These are phyloP conservation scores for Seira sanloemensis DNA, from an alignment of 2,888 invertebrate species.

Conservation along the genomic window DNA sequence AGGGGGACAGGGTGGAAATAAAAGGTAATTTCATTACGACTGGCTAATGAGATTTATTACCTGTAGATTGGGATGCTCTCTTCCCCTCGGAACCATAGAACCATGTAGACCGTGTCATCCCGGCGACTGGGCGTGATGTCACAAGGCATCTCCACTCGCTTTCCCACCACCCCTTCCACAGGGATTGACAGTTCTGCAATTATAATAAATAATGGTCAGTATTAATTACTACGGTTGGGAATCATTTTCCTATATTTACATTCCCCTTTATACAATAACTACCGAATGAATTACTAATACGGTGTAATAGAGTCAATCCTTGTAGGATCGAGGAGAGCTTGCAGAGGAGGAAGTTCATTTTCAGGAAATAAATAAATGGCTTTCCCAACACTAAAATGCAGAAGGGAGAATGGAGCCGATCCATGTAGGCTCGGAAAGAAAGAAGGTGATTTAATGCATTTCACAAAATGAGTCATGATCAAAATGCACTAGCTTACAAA, in stretches of 20 bases:
- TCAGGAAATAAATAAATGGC: conserved; percentile 1
- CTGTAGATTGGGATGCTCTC: conserved; percentile 74
- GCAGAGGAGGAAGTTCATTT: conserved; percentile 4
- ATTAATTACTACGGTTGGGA: conserved; percentile 51
- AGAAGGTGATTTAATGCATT: conserved; percentile 1
- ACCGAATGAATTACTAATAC: background rate
- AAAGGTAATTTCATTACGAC: conserved; percentile 63
- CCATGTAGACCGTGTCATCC: conserved; percentile 90
- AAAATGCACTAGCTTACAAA: background rate
- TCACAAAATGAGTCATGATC: background rate
- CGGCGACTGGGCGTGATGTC: conserved; percentile 88
- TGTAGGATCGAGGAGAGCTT: background rate
- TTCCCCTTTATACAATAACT: background rate
- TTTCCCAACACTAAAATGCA: background rate
- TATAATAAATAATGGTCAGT: conserved; percentile 61
- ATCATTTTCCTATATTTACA: background rate
- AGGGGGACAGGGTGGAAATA: conserved; percentile 42
- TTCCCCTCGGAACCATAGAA: conserved; percentile 84
- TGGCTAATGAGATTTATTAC: conserved; percentile 67
- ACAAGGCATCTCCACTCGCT: conserved; percentile 89
- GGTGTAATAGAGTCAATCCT: background rate
- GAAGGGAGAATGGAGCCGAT: too few species aligned
- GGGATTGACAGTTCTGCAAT: conserved; percentile 68
- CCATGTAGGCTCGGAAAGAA: background rate
- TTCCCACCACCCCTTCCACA: conserved; percentile 87